These are phyloP conservation scores for Linepithema humile DNA, from an alignment of 1,140 invertebrate species.

Conservation along the genomic window DNA sequence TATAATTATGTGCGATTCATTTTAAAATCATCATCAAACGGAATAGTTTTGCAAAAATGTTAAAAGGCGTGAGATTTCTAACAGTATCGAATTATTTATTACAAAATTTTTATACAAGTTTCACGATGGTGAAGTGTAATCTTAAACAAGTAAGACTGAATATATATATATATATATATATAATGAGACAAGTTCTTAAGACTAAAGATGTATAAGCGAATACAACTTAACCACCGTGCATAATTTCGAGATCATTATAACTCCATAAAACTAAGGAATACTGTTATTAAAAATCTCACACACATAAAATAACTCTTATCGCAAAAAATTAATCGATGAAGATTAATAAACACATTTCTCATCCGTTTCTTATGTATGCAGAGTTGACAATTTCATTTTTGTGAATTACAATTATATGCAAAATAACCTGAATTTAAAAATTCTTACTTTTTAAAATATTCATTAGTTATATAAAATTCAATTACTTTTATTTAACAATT, in stretches of 20 bases:
- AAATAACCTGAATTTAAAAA: background rate
- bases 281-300: background rate
- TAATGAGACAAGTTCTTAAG: background rate
- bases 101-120: background rate
- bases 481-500: background rate
- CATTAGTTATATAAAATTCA: background rate
- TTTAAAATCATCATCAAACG: background rate
- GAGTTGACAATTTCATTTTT: too few species aligned
- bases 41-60: background rate
- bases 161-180: too few species aligned
- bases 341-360: constrained; percentile 8
- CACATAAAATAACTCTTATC: background rate
- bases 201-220: background rate
- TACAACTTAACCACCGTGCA: background rate
- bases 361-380: too few species aligned
- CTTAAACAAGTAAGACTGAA: background rate
- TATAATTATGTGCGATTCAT: background rate
- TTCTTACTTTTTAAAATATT: background rate
- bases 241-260: background rate
- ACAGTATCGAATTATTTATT: background rate
- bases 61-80: background rate
- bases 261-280: background rate
- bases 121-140: background rate
- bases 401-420: background rate
- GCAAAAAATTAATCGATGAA: background rate